A percentile compares a stretch with the other conserved stretches of the same genome.
phyloP scores from a whole-genome alignment of 2,888 invertebrate genomes.

The Subacronicta megacephala region DNA sequence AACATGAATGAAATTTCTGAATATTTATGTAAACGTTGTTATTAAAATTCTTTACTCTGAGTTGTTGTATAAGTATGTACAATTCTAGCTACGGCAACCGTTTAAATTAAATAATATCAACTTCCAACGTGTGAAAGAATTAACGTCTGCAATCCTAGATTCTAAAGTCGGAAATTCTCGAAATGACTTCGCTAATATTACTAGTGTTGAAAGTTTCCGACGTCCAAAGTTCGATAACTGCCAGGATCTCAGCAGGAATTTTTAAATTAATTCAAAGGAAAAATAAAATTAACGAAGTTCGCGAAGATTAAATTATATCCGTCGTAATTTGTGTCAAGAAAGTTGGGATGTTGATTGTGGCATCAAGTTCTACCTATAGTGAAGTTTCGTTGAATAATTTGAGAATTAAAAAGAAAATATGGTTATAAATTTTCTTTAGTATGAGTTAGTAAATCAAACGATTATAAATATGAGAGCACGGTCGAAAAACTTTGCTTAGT shows the following conservation, averaged over 20 bases:
- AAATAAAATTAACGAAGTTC: slow-evolving; percentile 87
- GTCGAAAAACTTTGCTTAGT: slow-evolving; percentile 40
- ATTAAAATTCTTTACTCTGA: slow-evolving; percentile 25
- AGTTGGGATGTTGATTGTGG: slow-evolving; percentile 77
- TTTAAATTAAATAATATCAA: slow-evolving; percentile 20
- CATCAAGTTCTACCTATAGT: slow-evolving; percentile 63
- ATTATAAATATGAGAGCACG: slow-evolving; percentile 30
- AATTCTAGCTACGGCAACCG: slow-evolving; percentile 6
- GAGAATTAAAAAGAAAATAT: slow-evolving; percentile 36
- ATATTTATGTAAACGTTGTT: slow-evolving; percentile 14
- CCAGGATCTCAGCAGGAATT: slow-evolving; percentile 83
- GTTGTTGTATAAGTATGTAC: slow-evolving; percentile 9
- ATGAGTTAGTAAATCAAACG: slow-evolving; percentile 9
- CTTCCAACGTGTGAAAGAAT: slow-evolving; percentile 44
- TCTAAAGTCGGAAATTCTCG: slow-evolving; percentile 74
- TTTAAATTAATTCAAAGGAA: slow-evolving; percentile 88
- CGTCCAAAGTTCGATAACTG: slow-evolving; percentile 83
- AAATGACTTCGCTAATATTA: slow-evolving; percentile 81
- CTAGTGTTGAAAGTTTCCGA: slow-evolving; percentile 83
- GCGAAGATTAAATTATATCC: slow-evolving; percentile 83
- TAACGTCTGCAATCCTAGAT: slow-evolving; percentile 56
- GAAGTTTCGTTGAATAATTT: slow-evolving; percentile 39
- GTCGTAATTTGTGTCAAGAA: slow-evolving; percentile 83
- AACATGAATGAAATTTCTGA: neutral
- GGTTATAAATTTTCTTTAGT: slow-evolving; percentile 21